Evolutionary conservation across 1,140 invertebrate species (phyloP), one percentile per base, ranked within the genome.

Genomic region (Drosophila bocqueti): DNA sequence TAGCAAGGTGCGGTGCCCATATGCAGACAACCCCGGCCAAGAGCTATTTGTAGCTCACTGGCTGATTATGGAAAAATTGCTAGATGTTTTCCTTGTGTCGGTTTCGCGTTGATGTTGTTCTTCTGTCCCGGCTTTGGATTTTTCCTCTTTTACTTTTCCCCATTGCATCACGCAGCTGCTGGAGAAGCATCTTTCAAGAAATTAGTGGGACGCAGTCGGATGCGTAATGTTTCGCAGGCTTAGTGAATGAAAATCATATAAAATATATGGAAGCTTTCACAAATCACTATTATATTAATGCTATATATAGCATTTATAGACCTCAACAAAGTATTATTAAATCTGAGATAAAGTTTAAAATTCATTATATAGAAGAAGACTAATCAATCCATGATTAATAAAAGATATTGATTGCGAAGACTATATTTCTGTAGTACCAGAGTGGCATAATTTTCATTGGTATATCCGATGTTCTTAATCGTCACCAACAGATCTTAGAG

Each of bases 1-100:
- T 85, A 90, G 85, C 82, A 90, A 91, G 85, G 85, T 89, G 85
- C 85, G 86, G 85, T 90, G 85, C 79, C 85, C 85, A 90, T 91
- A 90, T 90, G 86, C 82, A 85, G 85, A 78, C 75, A 78, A 85
- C 64, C 80, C 66, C 63, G 63, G 62, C 83, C 76, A 64, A 73
- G 59, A 81, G 84, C 84, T 89, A 89, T 89, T 89, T 89, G 84
- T 90, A 81, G 84, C 84, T 82, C 50, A 65, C 83, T 89, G 78
- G 60, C 83, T 89, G 85, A 81, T 89, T 89, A 89, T 89, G 86
- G 85, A 90, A 85, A 90, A 90, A 79, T 87, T 66, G 72, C 83
- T 71, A 77, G 82, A 90, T 90, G 76, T 91, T 90, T 90, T 85
- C 85, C 83, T 83, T 75, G 64, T 73, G 64, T 69, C 74, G 62